phyloP scores from a whole-genome alignment of 2,797 vertebrate genomes.

The Karalla daura region DNA sequence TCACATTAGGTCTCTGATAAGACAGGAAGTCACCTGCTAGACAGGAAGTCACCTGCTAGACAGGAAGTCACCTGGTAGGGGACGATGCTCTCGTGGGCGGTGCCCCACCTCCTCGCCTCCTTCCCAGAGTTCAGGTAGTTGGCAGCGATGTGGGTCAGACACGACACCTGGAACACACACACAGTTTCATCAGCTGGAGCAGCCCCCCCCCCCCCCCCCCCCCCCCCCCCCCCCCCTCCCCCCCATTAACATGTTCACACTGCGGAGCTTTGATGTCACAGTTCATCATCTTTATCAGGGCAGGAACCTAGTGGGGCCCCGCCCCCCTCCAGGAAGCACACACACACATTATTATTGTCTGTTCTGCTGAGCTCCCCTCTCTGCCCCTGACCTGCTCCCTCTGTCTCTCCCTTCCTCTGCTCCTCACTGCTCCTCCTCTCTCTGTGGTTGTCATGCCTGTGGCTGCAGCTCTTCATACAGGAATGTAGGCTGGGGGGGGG shows the following conservation, averaged over 20 bases:
- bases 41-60: constrained; percentile 89
- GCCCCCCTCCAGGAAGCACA: background rate
- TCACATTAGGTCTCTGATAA: too few species aligned
- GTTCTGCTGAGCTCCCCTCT: too few species aligned
- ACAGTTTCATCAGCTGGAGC: background rate
- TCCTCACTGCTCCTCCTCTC: too few species aligned
- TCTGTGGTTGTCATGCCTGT: constrained; percentile 35
- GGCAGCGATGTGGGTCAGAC: constrained; percentile 92
- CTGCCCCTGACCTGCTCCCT: too few species aligned
- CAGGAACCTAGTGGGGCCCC: background rate
- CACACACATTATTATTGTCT: background rate
- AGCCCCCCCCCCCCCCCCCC: too few species aligned
- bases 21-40: too few species aligned
- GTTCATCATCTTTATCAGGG: too few species aligned
- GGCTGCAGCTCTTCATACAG: constrained; percentile 39
- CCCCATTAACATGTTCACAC: constrained; percentile 16
- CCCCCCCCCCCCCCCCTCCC: background rate
- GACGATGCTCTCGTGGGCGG: constrained; percentile 94
- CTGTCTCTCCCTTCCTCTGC: too few species aligned
- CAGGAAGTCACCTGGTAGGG: constrained; percentile 91
- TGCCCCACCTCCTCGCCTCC: constrained; percentile 92
- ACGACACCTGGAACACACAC: constrained; percentile 88
- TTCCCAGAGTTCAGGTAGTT: constrained; percentile 91
- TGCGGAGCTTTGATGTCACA: too few species aligned
- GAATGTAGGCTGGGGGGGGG: constrained; percentile 35